Conservation (phyloP, 1,140 invertebrate genomes). For the Drosophila aff. region DNA sequence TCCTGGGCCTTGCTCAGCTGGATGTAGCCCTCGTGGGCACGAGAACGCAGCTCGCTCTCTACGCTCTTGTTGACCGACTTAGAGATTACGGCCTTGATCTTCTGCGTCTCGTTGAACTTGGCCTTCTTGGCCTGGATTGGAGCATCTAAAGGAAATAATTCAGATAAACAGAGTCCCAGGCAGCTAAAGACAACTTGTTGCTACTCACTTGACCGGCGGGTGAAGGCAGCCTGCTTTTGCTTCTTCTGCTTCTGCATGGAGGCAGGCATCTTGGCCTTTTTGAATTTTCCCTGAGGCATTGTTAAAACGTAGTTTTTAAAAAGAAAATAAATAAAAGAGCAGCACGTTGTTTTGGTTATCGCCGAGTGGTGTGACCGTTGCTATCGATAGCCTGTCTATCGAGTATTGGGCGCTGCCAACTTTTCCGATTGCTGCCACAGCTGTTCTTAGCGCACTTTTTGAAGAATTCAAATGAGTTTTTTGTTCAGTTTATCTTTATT, state of each 20-base stretch:
- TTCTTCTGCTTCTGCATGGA: slow-evolving; percentile 85
- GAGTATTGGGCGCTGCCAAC: slow-evolving; percentile 8
- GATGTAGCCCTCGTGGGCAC: slow-evolving; percentile 86
- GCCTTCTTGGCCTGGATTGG: slow-evolving; percentile 88
- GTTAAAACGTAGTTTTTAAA: slow-evolving; percentile 16
- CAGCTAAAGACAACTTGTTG: slow-evolving; percentile 12
- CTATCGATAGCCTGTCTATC: slow-evolving; percentile 2
- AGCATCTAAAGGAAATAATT: slow-evolving; percentile 77
- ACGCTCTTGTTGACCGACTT: slow-evolving; percentile 88
- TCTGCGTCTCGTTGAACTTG: slow-evolving; percentile 87
- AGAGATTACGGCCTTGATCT: slow-evolving; percentile 88
- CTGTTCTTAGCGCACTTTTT: background rate
- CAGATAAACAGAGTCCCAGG: background rate
- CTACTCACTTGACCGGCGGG: slow-evolving; percentile 85
- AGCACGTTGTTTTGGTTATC: slow-evolving; percentile 67
- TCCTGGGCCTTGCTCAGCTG: slow-evolving; percentile 86
- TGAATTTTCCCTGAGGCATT: slow-evolving; percentile 88
- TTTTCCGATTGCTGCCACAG: background rate
- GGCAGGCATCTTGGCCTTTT: slow-evolving; percentile 86
- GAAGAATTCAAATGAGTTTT: background rate
- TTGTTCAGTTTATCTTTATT: slow-evolving; percentile 41
- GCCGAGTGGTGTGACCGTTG: background rate
- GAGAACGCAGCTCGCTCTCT: slow-evolving; percentile 87
- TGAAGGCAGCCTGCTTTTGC: slow-evolving; percentile 85
- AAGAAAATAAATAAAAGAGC: background rate